Conservation (phyloP, 2,113 vertebrate species). For the Macrotus californicus region DNA sequence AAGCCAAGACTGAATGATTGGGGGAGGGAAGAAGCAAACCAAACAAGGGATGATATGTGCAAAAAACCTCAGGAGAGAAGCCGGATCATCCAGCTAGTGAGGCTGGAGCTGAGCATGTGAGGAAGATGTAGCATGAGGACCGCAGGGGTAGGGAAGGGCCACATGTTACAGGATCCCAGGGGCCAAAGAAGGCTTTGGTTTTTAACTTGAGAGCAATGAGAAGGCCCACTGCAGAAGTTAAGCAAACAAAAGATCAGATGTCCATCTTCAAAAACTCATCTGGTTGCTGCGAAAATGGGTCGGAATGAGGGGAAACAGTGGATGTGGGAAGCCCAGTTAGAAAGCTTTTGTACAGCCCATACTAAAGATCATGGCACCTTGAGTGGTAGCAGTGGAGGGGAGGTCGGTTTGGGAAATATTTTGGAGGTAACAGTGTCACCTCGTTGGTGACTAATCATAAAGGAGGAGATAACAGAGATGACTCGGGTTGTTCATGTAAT, state of each 20-base stretch:
- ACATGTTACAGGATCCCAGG: neutral
- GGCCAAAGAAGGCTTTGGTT: neutral
- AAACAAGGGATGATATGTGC: neutral
- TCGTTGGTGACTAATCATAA: neutral
- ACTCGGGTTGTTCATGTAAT: neutral
- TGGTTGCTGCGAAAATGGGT: neutral
- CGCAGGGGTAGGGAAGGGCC: neutral
- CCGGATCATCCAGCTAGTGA: neutral
- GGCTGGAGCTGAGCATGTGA: neutral
- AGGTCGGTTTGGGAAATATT: neutral
- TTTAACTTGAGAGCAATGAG: neutral
- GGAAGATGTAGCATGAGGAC: neutral
- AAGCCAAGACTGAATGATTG: neutral
- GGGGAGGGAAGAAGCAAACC: neutral
- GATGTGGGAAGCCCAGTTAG: neutral
- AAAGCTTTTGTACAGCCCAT: neutral
- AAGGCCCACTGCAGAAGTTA: neutral
- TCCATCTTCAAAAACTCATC: neutral
- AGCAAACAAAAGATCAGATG: neutral
- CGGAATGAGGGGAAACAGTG: neutral
- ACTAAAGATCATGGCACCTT: neutral
- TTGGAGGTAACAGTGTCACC: neutral
- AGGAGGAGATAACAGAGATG: neutral
- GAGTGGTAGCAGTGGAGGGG: neutral
- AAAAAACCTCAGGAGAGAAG: neutral